phyloP scores from a whole-genome alignment of 2,797 vertebrate species.

The Tenualosa thibaudeaui region DNA sequence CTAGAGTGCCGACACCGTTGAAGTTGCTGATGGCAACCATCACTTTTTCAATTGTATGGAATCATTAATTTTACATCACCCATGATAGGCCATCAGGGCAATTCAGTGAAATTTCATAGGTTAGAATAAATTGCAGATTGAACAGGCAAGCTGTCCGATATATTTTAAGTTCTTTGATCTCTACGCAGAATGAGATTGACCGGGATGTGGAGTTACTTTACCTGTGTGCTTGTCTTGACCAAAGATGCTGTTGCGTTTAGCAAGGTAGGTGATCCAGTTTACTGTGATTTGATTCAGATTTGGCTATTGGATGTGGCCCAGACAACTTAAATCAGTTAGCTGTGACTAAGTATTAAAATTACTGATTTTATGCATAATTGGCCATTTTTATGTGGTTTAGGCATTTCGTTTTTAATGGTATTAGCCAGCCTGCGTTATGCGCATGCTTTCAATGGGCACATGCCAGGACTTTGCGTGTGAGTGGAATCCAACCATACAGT shows the following conservation, averaged over 20 bases:
- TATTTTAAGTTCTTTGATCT: conserved; percentile 4
- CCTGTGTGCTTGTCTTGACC: conserved; percentile 36
- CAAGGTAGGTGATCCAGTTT: conserved; percentile 40
- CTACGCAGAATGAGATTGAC: background rate
- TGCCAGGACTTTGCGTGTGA: background rate
- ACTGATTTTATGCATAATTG: background rate
- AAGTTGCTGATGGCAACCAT: background rate
- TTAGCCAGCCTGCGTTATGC: background rate
- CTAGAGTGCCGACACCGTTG: background rate
- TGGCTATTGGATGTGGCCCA: background rate
- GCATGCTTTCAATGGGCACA: background rate
- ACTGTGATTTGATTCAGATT: background rate
- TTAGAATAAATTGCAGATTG: conserved; percentile 17
- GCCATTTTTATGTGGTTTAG: background rate
- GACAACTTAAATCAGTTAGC: background rate
- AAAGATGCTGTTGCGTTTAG: conserved; percentile 36
- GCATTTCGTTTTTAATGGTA: too few species aligned
- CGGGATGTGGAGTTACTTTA: conserved; percentile 17
- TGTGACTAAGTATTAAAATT: background rate
- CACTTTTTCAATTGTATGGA: background rate
- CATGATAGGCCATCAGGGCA: background rate
- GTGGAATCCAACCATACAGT: background rate
- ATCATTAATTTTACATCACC: background rate
- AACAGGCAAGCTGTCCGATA: background rate
- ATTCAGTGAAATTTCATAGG: background rate